Percentiles rank a stretch among this genome's conserved stretches.
phyloP scores from a whole-genome alignment of 2,888 invertebrate genomes.

The Quadroppia sp. region DNA sequence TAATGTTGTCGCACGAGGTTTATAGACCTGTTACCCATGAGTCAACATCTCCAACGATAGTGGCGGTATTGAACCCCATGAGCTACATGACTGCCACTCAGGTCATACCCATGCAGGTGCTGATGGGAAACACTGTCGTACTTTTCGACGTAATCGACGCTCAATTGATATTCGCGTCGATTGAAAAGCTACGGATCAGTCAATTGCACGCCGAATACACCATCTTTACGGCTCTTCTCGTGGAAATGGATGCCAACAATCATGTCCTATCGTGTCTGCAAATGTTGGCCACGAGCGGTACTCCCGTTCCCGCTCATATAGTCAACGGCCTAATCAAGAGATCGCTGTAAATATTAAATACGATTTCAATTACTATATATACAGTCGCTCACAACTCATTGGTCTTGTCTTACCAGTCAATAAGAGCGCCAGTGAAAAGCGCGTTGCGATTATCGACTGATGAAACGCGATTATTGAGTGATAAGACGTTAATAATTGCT shows the following conservation, averaged over 20 bases:
- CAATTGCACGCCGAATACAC: neutral
- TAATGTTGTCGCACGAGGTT: neutral
- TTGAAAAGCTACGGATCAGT: conserved; percentile 1
- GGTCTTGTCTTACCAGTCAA: too few species aligned
- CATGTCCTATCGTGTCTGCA: conserved; percentile 1
- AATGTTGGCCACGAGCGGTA: neutral
- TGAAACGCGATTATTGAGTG: too few species aligned
- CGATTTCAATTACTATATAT: neutral
- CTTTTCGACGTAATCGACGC: neutral
- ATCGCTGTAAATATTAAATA: neutral
- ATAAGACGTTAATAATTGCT: too few species aligned
- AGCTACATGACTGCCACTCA: neutral
- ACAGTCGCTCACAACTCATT: neutral
- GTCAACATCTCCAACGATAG: too few species aligned
- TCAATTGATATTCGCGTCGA: neutral
- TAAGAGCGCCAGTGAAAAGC: too few species aligned
- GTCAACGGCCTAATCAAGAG: neutral
- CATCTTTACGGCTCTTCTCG: neutral
- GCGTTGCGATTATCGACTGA: too few species aligned
- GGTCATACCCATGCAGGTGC: neutral
- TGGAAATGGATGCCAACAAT: neutral
- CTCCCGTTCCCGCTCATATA: neutral
- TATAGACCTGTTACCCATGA: too few species aligned
- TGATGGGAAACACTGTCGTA: too few species aligned
- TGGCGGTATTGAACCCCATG: too few species aligned